Evolutionary conservation across 2,797 vertebrate species (phyloP).

Genomic region (Lepilemur ruficaudatus): DNA sequence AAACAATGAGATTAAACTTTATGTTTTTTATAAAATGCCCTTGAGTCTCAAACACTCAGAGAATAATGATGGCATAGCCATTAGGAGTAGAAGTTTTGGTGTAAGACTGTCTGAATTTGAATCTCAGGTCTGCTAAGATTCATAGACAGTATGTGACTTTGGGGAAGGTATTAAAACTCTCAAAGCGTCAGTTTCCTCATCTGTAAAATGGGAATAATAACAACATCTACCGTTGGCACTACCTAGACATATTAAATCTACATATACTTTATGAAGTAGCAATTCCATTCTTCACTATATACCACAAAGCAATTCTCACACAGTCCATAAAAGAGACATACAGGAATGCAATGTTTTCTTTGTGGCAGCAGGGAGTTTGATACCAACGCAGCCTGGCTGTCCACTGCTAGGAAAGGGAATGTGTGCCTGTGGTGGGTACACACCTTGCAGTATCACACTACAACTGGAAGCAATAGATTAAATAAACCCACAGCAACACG

Average conservation of each 20-base stretch:
- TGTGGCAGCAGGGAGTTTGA: background rate
- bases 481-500: background rate
- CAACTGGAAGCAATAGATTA: background rate
- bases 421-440: background rate
- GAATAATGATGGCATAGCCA: background rate
- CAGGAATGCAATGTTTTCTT: background rate
- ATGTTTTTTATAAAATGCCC: conserved; percentile 28
- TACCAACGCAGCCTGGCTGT: background rate
- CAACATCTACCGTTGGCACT: background rate
- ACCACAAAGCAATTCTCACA: conserved; percentile 2
- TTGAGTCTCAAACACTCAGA: conserved; percentile 32
- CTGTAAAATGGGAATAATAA: background rate
- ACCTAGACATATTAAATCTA: background rate
- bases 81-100: conserved; percentile 1
- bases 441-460: background rate
- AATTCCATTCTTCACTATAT: background rate
- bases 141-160: background rate
- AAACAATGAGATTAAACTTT: conserved; percentile 30
- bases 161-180: conserved; percentile 43
- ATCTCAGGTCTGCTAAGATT: background rate
- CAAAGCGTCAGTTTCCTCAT: conserved; percentile 25
- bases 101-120: conserved; percentile 13
- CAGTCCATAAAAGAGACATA: background rate
- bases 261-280: background rate
- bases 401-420: background rate